phyloP scores from a whole-genome alignment of 2,888 invertebrate species.

The Drosophila siamana region DNA sequence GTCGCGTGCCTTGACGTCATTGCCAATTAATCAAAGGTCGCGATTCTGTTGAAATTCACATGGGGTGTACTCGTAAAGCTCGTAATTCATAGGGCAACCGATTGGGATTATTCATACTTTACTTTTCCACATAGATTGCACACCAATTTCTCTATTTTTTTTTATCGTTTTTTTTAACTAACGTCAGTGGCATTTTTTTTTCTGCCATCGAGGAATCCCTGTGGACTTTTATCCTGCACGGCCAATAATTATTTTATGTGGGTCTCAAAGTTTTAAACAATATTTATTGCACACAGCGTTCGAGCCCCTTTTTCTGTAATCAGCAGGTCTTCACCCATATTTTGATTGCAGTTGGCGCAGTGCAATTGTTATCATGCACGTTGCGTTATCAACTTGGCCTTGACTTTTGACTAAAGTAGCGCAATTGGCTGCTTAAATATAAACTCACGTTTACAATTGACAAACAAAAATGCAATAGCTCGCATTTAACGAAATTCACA shows the following conservation, averaged over 20 bases:
- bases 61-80: conserved; percentile 11
- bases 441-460: too few species aligned
- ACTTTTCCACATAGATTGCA: background rate
- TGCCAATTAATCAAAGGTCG: conserved; percentile 61
- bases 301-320: background rate
- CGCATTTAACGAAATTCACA: too few species aligned
- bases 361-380: background rate
- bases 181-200: conserved; percentile 11
- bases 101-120: conserved; percentile 9
- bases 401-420: too few species aligned
- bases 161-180: conserved; percentile 13
- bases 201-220: conserved; percentile 6
- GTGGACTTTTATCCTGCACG: conserved; percentile 14
- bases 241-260: background rate
- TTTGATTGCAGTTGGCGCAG: background rate
- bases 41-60: conserved; percentile 40
- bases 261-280: background rate
- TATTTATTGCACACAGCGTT: background rate
- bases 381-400: too few species aligned
- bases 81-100: conserved; percentile 3
- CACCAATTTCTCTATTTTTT: conserved; percentile 4
- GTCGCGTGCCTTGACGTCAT: conserved; percentile 75
- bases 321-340: background rate
- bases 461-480: too few species aligned
- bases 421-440: too few species aligned